phyloP scores from a whole-genome alignment of 2,797 vertebrate genomes.

The Limnodromus scolopaceus region DNA sequence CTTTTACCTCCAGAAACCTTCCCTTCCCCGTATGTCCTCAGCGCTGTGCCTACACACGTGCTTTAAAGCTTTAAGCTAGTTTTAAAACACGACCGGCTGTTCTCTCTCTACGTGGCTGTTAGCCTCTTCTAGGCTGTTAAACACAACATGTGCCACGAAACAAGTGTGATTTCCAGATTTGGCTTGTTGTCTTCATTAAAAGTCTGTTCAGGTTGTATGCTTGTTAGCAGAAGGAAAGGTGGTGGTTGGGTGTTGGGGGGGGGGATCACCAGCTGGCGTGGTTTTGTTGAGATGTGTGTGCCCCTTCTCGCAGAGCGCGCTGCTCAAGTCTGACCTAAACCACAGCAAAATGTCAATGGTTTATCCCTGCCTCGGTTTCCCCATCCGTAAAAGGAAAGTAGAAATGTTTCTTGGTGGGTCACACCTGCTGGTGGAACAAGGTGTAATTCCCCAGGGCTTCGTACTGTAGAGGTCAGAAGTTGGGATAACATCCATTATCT shows the following conservation, averaged over 20 bases:
- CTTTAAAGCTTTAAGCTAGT: neutral
- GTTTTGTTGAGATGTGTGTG: neutral
- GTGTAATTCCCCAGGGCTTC: neutral
- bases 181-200: neutral
- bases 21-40: rapidly evolving
- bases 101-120: neutral
- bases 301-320: rapidly evolving
- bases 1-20: neutral
- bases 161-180: neutral
- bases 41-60: neutral
- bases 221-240: neutral
- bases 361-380: neutral
- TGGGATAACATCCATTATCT: neutral
- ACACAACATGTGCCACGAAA: neutral
- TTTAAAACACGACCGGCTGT: neutral
- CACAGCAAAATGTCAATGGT: neutral
- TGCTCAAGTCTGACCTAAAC: neutral
- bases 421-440: neutral
- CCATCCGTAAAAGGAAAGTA: neutral
- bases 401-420: neutral
- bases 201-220: neutral
- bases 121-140: neutral
- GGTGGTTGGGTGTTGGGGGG: neutral
- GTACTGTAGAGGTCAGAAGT: neutral
- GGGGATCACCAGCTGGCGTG: rapidly evolving